Conservation (phyloP, 2,888 invertebrate species). For the Amphipoea oculea region DNA sequence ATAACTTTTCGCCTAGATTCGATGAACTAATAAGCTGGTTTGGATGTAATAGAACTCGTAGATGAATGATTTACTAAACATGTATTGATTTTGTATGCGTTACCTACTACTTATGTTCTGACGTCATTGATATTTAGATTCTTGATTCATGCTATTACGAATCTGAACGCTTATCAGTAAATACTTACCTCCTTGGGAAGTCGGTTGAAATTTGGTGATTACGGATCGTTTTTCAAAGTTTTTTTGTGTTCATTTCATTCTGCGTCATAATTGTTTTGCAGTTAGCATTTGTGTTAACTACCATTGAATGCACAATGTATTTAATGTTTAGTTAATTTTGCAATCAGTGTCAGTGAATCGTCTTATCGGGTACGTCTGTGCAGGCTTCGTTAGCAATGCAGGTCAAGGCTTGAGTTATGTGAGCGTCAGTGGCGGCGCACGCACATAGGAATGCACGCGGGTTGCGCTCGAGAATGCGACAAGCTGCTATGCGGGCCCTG, state of each 20-base stretch:
- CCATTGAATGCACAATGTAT: slow-evolving; percentile 27
- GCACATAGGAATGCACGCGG: slow-evolving; percentile 73
- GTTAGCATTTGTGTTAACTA: slow-evolving; percentile 1
- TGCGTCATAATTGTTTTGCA: neutral
- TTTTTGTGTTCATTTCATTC: neutral
- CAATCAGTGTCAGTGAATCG: slow-evolving; percentile 70
- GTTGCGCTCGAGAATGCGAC: slow-evolving; percentile 65
- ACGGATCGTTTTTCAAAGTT: slow-evolving; percentile 10
- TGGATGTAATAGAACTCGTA: slow-evolving; percentile 16
- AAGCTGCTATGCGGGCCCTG: slow-evolving; percentile 61
- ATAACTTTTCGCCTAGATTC: slow-evolving; percentile 18
- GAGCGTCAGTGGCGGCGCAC: slow-evolving; percentile 73
- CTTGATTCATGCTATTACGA: slow-evolving; percentile 63
- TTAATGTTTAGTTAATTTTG: slow-evolving; percentile 59
- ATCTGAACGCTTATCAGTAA: slow-evolving; percentile 58
- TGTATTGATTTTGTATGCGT: slow-evolving; percentile 52
- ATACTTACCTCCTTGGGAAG: slow-evolving; percentile 56
- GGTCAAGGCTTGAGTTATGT: slow-evolving; percentile 85
- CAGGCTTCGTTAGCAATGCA: slow-evolving; percentile 82
- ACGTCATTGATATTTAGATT: slow-evolving; percentile 64
- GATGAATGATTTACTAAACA: slow-evolving; percentile 46
- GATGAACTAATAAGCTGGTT: slow-evolving; percentile 7
- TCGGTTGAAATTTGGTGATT: slow-evolving; percentile 32
- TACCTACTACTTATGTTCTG: slow-evolving; percentile 40
- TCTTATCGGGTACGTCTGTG: slow-evolving; percentile 74